Percentiles rank a stretch among this genome's conserved stretches.
phyloP scores from a whole-genome alignment of 2,113 vertebrate genomes.

The Elanoides forficatus region DNA sequence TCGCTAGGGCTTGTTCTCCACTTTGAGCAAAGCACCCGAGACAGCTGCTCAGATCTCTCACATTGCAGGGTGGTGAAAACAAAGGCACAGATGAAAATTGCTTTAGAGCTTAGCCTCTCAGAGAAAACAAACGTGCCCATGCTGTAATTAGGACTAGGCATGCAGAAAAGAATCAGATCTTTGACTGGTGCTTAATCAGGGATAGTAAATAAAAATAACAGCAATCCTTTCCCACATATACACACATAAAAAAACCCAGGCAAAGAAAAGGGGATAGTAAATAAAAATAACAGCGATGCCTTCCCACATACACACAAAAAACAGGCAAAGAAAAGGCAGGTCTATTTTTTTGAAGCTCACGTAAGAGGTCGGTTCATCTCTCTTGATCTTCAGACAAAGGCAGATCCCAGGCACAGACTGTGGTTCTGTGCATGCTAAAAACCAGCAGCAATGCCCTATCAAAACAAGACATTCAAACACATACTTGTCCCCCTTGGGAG shows the following conservation, averaged over 20 bases:
- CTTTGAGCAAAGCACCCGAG: slow-evolving; percentile 37
- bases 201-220: slow-evolving; percentile 46
- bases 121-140: background rate
- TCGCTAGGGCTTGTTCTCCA: slow-evolving; percentile 40
- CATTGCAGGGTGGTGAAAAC: slow-evolving; percentile 45
- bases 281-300: slow-evolving; percentile 30
- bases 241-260: background rate
- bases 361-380: background rate
- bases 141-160: slow-evolving; percentile 42
- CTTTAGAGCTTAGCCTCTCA: slow-evolving; percentile 12
- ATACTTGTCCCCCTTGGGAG: slow-evolving; percentile 26
- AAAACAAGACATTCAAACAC: slow-evolving; percentile 28
- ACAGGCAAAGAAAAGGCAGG: background rate
- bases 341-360: background rate
- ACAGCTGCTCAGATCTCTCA: slow-evolving; percentile 49
- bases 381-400: slow-evolving; percentile 15
- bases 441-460: background rate
- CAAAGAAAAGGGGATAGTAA: background rate
- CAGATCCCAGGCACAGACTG: background rate
- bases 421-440: background rate
- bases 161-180: background rate
- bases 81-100: slow-evolving; percentile 50
- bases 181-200: slow-evolving; percentile 11
- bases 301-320: background rate
- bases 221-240: background rate